Evolutionary conservation across 2,797 vertebrate species (phyloP), one percentile per base, ranked within the genome.

Genomic region (Luscinia megarhynchos): DNA sequence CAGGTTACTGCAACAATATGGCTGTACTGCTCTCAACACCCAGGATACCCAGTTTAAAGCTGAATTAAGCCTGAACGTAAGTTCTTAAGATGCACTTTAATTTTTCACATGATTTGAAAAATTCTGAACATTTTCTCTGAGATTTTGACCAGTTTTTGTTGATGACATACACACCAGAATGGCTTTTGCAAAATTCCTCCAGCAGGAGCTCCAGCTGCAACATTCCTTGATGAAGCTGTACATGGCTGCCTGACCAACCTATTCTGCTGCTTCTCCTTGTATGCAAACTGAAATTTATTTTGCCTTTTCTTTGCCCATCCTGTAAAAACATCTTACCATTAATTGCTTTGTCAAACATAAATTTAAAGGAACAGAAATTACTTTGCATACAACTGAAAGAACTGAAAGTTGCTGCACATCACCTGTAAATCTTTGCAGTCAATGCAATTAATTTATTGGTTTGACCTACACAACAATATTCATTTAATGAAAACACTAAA

Each of bases 121-220:
- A 63, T 57, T 81, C 29, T 38, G 15, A 48, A 20, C 5, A 8
- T 19, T 13, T 19, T 5, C 11, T n/a, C 53, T 15, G 13, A 69
- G 26, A 7, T 80, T 83, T 84, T 78, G 21, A 55, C 17, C 8
- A 4, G 20, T n/a, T 40, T 41, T 19, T 54, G 4, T 8, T 70
- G 58, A 48, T 38, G 32, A 14, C 13, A 41, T 40, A 12, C 5
- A 45, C 5, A n/a, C 9, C 2, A 2, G 5, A 67, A 24, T 0
- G 59, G 10, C 5, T 32, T 67, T 83, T 81, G 22, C 12, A 83
- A 76, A 83, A 61, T 30, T 61, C 6, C 53, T 68, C 27, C 30
- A 78, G 19, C 8, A 66, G 27, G 15, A 70, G 10, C 27, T 85
- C 19, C 40, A 70, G 5, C 3, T 55, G 22, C 22, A 46, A 21